Base-by-base conservation (phyloP, 2,113 vertebrate species). In the Illadopsis cleaveri region DNA sequence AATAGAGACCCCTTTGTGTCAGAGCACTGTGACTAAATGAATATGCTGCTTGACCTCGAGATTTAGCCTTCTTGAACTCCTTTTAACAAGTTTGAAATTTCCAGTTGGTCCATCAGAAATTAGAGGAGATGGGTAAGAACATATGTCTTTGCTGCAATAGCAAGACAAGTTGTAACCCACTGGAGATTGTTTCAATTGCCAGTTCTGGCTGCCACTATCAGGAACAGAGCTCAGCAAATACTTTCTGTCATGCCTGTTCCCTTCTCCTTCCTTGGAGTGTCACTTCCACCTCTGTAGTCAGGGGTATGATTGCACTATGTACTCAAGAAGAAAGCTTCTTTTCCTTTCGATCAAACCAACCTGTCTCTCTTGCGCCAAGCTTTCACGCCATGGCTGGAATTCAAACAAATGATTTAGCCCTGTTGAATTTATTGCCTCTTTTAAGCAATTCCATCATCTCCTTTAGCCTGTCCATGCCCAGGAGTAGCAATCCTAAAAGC, bases 391-490 rank as follows among this genome's bases (percentile, higher is more conserved):
- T 54, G 47, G 54, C 79, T 73, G 47, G 56, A 83, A 93, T 92
- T 64, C 88, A 89, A 93, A 71, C 35, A 87, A 92, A 93, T 83
- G 11, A 86, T 90, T 93, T 93, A 93, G 62, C 54, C 27, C 45
- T 33, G 40, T 45, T 90, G 66, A 91, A 93, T 42, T 85, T 85
- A 82, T 9, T 82, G 66, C 50, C 25, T 85, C 53, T 90, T 90
- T 79, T 76, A 94, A 91, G 66, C 48, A 88, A 71, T 64, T 94
- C 51, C 62, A 85, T 86, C 50, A 89, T 72, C 62, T 90, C 79
- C 79, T 96, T 94, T 70, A 77, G 76, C 38, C 65, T 77, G 75
- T 57, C 62, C 12, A 33, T 80, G 85, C 37, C 68, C 68, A 90
- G 62, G 50, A 95, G 19, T 60, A 78, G 64, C 35, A 86, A 94